A percentile compares a stretch with the other conserved stretches of the same genome.
Evolutionary conservation across 2,113 vertebrate genomes (phyloP).

Genomic region (Mormoops blainvillei): DNA sequence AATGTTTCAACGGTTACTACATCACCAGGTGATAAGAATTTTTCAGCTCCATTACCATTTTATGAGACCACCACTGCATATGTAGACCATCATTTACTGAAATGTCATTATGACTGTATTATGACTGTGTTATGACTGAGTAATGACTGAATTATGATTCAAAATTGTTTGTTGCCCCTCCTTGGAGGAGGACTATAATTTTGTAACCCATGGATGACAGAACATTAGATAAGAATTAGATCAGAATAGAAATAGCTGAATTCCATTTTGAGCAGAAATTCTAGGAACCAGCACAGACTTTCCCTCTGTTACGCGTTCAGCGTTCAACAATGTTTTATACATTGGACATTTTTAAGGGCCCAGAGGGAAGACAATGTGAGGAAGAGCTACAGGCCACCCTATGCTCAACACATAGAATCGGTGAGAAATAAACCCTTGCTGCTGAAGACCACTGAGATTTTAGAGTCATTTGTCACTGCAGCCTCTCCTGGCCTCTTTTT

Average conservation of each 20-base stretch:
- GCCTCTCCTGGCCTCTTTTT: background rate
- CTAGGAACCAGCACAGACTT: background rate
- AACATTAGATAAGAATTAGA: background rate
- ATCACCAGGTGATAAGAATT: background rate
- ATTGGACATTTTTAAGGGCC: background rate
- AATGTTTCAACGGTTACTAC: no score
- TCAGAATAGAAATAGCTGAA: background rate
- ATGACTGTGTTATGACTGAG: background rate
- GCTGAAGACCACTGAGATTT: background rate
- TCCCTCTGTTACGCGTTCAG: background rate
- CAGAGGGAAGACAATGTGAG: background rate
- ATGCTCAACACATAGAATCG: background rate
- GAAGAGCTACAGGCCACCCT: background rate
- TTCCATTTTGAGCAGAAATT: background rate
- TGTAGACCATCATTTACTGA: background rate
- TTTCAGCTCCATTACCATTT: background rate
- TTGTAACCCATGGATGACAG: background rate
- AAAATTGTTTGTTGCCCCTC: background rate
- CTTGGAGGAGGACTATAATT: background rate
- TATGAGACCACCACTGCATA: background rate
- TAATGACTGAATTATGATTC: background rate
- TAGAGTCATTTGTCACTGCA: background rate
- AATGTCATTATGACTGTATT: background rate
- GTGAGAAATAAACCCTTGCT: background rate
- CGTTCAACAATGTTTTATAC: background rate